A percentile compares a stretch with the other conserved stretches of the same genome.
These are phyloP conservation scores for Calidris pygmaea DNA, from an alignment of 2,113 vertebrate species.

Conservation along the genomic window DNA sequence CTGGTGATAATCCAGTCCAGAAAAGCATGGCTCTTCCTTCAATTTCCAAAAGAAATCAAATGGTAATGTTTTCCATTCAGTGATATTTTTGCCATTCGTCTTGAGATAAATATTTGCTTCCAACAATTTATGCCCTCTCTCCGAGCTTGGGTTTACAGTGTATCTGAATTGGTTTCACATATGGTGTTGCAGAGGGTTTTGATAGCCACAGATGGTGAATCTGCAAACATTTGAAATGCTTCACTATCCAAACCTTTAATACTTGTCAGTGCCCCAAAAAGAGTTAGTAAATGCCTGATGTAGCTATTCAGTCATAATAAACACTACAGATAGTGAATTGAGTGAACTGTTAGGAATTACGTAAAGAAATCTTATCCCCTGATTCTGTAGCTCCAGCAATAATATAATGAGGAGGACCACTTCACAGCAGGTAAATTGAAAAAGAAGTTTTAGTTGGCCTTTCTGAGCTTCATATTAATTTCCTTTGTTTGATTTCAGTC, in stretches of 20 bases:
- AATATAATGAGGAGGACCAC: not conserved
- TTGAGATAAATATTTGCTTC: constrained; percentile 2
- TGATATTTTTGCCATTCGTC: not conserved
- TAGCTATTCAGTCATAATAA: not conserved
- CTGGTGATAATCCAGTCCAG: not conserved
- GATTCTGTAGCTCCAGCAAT: not conserved
- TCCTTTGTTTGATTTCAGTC: not conserved
- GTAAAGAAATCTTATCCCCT: not conserved
- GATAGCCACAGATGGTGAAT: constrained; percentile 5
- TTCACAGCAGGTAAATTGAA: not conserved
- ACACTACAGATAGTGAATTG: not conserved
- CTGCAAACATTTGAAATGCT: not conserved
- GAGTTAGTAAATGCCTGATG: not conserved
- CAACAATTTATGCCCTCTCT: not conserved
- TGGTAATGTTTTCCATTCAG: not conserved
- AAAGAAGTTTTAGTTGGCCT: not conserved
- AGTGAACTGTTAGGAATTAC: not conserved
- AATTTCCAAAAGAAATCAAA: not conserved
- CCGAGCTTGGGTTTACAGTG: not conserved
- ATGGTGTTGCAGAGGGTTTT: not conserved
- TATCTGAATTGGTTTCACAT: not conserved
- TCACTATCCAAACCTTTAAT: not conserved
- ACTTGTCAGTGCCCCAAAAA: not conserved
- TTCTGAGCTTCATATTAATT: not conserved
- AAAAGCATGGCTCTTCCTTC: not conserved